Percentiles rank a stretch among this genome's conserved stretches.
Conservation (phyloP, 1,140 invertebrate genomes). For the Triops longicaudatus region DNA sequence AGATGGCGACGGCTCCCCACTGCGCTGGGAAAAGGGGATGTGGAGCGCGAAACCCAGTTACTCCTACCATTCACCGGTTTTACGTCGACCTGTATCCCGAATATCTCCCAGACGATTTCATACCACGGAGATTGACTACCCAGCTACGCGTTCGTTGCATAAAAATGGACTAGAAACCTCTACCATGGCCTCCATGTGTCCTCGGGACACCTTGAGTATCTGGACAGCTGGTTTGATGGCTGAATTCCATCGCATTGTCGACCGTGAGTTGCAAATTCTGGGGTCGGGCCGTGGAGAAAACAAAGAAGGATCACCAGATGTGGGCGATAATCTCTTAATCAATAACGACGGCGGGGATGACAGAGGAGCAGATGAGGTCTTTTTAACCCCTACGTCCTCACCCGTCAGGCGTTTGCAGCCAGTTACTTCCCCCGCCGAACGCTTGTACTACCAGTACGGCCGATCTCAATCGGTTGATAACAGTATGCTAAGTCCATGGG, state of each 20-base stretch:
- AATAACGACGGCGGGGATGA: not conserved
- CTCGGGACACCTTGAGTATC: constrained; percentile 16
- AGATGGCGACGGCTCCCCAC: not conserved
- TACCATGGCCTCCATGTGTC: not conserved
- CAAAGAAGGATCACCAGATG: not conserved
- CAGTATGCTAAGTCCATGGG: constrained; percentile 24
- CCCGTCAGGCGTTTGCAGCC: not conserved
- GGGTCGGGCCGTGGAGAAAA: not conserved
- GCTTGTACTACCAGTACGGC: not conserved
- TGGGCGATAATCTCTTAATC: not conserved
- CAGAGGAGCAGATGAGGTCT: not conserved
- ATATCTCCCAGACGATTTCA: constrained; percentile 16
- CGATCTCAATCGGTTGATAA: constrained; percentile 18
- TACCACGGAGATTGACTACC: not conserved
- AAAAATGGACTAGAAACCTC: not conserved
- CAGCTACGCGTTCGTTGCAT: not conserved
- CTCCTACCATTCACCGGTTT: not conserved
- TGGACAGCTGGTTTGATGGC: constrained; percentile 27
- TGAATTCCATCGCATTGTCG: constrained; percentile 26
- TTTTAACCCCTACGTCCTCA: not conserved
- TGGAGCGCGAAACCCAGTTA: not conserved
- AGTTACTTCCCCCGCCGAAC: not conserved
- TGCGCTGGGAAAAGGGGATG: not conserved
- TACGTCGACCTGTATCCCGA: not conserved
- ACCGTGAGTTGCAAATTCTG: constrained; percentile 20